Conservation (phyloP, 2,113 vertebrate genomes). For the Channa maculata region DNA sequence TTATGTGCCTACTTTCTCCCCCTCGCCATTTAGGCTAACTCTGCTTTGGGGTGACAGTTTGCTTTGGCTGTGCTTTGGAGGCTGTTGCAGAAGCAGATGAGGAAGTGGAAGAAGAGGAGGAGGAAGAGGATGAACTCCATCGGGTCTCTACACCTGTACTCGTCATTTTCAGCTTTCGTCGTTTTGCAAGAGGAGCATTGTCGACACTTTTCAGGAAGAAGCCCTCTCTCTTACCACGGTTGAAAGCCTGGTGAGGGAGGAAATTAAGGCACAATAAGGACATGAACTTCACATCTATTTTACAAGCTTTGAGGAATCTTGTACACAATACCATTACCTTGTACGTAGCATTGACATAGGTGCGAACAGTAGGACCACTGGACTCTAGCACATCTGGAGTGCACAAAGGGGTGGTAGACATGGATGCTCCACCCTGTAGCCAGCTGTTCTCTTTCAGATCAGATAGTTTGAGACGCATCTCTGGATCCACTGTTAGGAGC, state of each 20-base stretch:
- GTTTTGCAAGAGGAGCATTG: conserved; percentile 91
- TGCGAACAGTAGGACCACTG: conserved; percentile 88
- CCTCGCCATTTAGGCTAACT: conserved; percentile 60
- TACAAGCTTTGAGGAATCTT: neutral
- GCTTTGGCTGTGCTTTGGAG: conserved; percentile 73
- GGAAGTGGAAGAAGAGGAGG: conserved; percentile 85
- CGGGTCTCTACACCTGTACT: conserved; percentile 87
- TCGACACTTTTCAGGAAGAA: conserved; percentile 94
- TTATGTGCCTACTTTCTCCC: conserved; percentile 18
- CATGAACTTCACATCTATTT: neutral
- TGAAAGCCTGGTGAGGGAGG: conserved; percentile 86
- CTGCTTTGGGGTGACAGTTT: conserved; percentile 69
- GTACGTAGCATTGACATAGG: conserved; percentile 91
- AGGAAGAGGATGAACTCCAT: conserved; percentile 87
- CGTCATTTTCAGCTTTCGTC: conserved; percentile 90
- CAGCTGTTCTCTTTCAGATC: conserved; percentile 89
- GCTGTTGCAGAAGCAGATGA: conserved; percentile 67
- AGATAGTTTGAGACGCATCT: conserved; percentile 88
- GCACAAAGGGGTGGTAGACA: conserved; percentile 91
- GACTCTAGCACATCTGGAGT: conserved; percentile 92
- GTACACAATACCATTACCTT: conserved; percentile 77
- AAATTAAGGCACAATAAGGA: neutral
- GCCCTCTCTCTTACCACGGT: conserved; percentile 90
- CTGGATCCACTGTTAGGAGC: conserved; percentile 90
- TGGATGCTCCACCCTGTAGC: conserved; percentile 89